A percentile compares a stretch with the other conserved stretches of the same genome.
phyloP scores from a whole-genome alignment of 2,888 invertebrate species.

The Tubiluchus corallicola region DNA sequence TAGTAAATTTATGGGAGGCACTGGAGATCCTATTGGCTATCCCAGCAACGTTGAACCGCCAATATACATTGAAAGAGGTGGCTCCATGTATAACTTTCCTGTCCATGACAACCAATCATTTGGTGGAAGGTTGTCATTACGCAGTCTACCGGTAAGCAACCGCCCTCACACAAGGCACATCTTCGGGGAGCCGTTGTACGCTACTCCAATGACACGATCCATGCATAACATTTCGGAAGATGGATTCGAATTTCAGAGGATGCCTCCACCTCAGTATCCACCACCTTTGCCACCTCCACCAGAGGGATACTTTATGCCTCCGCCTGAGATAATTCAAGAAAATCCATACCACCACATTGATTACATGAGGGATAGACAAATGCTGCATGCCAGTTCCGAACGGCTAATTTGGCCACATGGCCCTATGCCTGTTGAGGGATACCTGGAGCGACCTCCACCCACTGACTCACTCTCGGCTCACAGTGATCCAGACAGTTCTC shows the following conservation, averaged over 20 bases:
- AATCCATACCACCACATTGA: too few species aligned
- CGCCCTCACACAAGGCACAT: neutral
- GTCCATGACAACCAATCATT: neutral
- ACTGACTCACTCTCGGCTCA: neutral
- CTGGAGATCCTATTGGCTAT: constrained; percentile 12
- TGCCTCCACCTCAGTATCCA: neutral
- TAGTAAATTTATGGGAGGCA: constrained; percentile 45
- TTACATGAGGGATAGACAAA: neutral
- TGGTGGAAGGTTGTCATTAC: neutral
- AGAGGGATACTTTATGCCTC: too few species aligned
- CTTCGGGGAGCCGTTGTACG: constrained; percentile 1
- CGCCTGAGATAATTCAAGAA: too few species aligned
- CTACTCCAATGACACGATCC: neutral
- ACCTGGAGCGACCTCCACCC: too few species aligned
- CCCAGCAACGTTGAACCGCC: constrained; percentile 10
- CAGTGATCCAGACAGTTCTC: neutral
- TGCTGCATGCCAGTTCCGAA: neutral
- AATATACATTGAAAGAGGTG: constrained; percentile 9
- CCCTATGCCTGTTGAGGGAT: too few species aligned
- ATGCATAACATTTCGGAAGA: constrained; percentile 1
- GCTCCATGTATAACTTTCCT: neutral
- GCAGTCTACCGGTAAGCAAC: neutral
- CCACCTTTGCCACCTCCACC: neutral
- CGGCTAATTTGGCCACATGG: neutral
- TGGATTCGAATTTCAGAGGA: neutral